Conservation (phyloP, 2,113 vertebrate species). For the Ciconia boyciana region DNA sequence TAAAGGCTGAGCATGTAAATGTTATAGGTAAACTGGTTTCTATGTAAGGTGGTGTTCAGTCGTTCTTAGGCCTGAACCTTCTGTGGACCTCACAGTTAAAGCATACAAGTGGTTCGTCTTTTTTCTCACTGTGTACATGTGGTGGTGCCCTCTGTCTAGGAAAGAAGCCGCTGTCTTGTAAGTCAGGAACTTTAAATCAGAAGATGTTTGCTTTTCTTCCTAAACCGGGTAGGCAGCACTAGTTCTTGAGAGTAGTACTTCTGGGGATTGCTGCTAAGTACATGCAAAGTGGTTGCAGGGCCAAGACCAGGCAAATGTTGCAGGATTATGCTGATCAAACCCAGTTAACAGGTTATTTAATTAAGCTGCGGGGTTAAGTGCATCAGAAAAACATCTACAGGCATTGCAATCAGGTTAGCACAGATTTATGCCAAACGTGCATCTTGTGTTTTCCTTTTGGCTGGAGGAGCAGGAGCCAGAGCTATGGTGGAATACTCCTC, state of each 20-base stretch:
- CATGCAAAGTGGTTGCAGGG: background rate
- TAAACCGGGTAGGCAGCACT: background rate
- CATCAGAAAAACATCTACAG: background rate
- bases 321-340: background rate
- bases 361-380: background rate
- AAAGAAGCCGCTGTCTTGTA: background rate
- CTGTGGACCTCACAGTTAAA: background rate
- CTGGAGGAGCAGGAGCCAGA: background rate
- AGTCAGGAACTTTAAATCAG: background rate
- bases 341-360: background rate
- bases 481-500: background rate
- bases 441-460: background rate
- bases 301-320: background rate
- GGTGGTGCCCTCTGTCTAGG: background rate
- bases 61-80: background rate
- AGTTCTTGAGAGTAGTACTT: background rate
- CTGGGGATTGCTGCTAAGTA: background rate
- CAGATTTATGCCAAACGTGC: background rate
- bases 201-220: background rate
- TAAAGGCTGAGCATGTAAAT: background rate
- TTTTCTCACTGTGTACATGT: background rate
- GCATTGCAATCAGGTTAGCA: background rate
- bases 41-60: background rate
- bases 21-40: background rate
- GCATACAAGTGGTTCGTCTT: background rate